Base-by-base conservation (phyloP, 2,797 vertebrate genomes). In the Vultur gryphus region DNA sequence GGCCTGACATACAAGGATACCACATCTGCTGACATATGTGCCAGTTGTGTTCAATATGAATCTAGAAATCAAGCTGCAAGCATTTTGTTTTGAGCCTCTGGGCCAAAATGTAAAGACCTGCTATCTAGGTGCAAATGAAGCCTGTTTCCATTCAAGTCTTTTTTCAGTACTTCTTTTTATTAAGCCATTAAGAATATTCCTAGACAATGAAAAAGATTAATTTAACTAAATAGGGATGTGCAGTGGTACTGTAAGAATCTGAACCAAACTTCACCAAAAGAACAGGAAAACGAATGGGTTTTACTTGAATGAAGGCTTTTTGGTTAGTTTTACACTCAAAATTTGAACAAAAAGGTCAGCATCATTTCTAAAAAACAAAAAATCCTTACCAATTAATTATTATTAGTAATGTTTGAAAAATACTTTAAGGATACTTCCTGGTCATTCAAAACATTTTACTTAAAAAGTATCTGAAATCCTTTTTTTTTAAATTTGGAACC, bases 31-130 rank as follows among this genome's bases (percentile, higher is more conserved):
- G 21, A 67, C 73, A 58, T 13, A 62, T 65, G 39, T 90, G 64
- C 64, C 61, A 76, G 46, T 44, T 91, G 44, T 82, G 39, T 70
- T 90, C 4, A 3, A 62, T 73, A 73, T 18, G 39, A 90, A 95
- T 83, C 67, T 85, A 77, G 81, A 82, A 90, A 73, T 62, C 24
- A 80, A 86, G 48, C n/a, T 95, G 44, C 41, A 95, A 91, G 91
- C 44, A 84, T 75, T 92, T 91, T 71, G 24, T 75, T 95, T 91
- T 82, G 59, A 88, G 73, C 33, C 8, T 81, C 54, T 88, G 29
- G 35, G 67, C 24, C 35, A 91, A 84, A 93, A 78, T 25, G 4
- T 71, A 51, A 83, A 86, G 76, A 82, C 4, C 14, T 92, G n/a
- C 39, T 93, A 92, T 25, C 31, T 64, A 75, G 59, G 39, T 73